phyloP scores from a whole-genome alignment of 2,797 vertebrate genomes.

The Sparus aurata region DNA sequence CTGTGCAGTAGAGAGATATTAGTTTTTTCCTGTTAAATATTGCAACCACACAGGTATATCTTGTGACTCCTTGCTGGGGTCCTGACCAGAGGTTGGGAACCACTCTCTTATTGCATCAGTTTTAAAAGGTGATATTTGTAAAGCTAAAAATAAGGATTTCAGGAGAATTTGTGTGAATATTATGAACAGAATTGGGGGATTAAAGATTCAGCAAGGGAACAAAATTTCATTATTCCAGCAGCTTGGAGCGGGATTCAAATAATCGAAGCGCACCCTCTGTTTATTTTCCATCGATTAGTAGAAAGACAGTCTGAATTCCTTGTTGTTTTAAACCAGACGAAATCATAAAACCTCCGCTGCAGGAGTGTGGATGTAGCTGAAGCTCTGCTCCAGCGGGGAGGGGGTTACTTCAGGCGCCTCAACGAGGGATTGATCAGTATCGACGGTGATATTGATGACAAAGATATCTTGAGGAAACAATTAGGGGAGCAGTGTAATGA shows the following conservation, averaged over 20 bases:
- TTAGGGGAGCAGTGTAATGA: constrained; percentile 69
- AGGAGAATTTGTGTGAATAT: not conserved
- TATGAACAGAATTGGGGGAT: not conserved
- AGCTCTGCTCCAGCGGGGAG: not conserved
- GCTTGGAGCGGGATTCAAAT: not conserved
- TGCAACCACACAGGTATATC: not conserved
- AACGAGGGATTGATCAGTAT: constrained; percentile 54
- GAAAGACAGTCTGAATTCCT: not conserved
- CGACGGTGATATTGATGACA: constrained; percentile 63
- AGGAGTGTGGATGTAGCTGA: constrained; percentile 2
- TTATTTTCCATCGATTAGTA: not conserved
- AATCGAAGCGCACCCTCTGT: not conserved
- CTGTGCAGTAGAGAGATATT: not conserved
- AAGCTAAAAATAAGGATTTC: not conserved
- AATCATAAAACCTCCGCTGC: not conserved
- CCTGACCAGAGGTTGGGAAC: not conserved
- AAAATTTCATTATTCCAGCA: not conserved
- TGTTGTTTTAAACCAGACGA: not conserved
- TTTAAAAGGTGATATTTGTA: not conserved
- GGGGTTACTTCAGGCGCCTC: constrained; percentile 28
- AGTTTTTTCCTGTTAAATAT: not conserved
- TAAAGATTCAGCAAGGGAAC: not conserved
- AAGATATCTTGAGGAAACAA: constrained; percentile 72
- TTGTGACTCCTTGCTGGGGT: not conserved
- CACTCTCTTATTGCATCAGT: not conserved